Percentiles rank a stretch among this genome's conserved stretches.
phyloP scores from a whole-genome alignment of 92 coral and sea anemone genomes.

The Porites cylindrica region DNA sequence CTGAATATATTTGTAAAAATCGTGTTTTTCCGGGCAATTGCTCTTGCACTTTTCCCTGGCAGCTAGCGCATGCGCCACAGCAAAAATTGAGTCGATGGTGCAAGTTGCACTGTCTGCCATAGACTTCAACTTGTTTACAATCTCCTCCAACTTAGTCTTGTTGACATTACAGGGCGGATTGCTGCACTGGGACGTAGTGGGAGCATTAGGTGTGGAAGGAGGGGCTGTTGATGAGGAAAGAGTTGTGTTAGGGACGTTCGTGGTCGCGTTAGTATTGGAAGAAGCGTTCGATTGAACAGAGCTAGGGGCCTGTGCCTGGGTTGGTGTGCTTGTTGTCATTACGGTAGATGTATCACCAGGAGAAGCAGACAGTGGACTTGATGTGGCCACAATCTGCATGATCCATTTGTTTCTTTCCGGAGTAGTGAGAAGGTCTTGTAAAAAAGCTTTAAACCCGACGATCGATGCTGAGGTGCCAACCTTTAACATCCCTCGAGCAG shows the following conservation, averaged over 20 bases:
- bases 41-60: slow-evolving; percentile 63
- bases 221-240: slow-evolving; percentile 28
- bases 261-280: slow-evolving; percentile 11
- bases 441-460: slow-evolving; percentile 59
- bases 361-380: neutral
- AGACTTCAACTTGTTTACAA: slow-evolving; percentile 55
- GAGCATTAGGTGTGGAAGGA: slow-evolving; percentile 20
- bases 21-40: slow-evolving; percentile 46
- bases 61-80: slow-evolving; percentile 75
- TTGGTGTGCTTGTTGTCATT: slow-evolving; percentile 28
- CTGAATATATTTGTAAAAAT: slow-evolving; percentile 60
- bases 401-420: slow-evolving; percentile 46
- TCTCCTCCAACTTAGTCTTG: slow-evolving; percentile 44
- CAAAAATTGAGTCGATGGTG: slow-evolving; percentile 83
- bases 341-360: slow-evolving; percentile 7
- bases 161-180: slow-evolving; percentile 70
- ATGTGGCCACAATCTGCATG: slow-evolving; percentile 21
- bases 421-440: neutral
- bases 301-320: slow-evolving; percentile 1
- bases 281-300: slow-evolving; percentile 30
- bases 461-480: slow-evolving; percentile 69
- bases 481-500: slow-evolving; percentile 86
- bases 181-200: slow-evolving; percentile 24
- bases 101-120: slow-evolving; percentile 86
- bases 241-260: slow-evolving; percentile 13